Evolutionary conservation across 2,888 invertebrate species (phyloP).

Genomic region (Dinocampus coccinellae): DNA sequence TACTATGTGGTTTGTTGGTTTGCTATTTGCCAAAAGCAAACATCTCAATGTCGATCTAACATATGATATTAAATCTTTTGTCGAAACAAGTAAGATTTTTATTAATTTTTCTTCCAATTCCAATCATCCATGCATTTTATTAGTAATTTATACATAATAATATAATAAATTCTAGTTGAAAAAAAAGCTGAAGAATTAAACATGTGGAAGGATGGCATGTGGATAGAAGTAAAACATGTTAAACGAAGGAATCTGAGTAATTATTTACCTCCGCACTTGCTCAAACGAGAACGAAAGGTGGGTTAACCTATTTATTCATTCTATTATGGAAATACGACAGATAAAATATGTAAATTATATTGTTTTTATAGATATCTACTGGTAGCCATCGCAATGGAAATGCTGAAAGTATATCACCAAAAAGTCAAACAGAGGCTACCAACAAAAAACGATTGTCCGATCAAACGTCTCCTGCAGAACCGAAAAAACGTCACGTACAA

Average conservation of each 20-base stretch:
- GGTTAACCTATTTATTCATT: background rate
- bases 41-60: slow-evolving; percentile 94
- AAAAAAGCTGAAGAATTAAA: slow-evolving; percentile 76
- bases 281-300: slow-evolving; percentile 80
- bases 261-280: slow-evolving; percentile 79
- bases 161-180: slow-evolving; percentile 68
- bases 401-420: slow-evolving; percentile 54
- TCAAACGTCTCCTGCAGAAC: slow-evolving; percentile 47
- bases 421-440: slow-evolving; percentile 49
- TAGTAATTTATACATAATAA: background rate
- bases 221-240: slow-evolving; percentile 89
- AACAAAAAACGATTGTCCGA: slow-evolving; percentile 57
- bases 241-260: slow-evolving; percentile 82
- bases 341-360: background rate
- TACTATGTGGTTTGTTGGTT: slow-evolving; percentile 98
- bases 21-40: slow-evolving; percentile 90
- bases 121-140: background rate
- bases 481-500: slow-evolving; percentile 52
- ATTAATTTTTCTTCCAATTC: slow-evolving; percentile 3
- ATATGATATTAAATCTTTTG: slow-evolving; percentile 91
- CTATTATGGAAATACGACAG: background rate
- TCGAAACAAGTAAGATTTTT: slow-evolving; percentile 80
- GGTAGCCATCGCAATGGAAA: slow-evolving; percentile 56
- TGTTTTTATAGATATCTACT: slow-evolving; percentile 52
- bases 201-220: slow-evolving; percentile 81